Conservation (phyloP, 1,140 invertebrate species). For the Lysiphlebus fabarum region DNA sequence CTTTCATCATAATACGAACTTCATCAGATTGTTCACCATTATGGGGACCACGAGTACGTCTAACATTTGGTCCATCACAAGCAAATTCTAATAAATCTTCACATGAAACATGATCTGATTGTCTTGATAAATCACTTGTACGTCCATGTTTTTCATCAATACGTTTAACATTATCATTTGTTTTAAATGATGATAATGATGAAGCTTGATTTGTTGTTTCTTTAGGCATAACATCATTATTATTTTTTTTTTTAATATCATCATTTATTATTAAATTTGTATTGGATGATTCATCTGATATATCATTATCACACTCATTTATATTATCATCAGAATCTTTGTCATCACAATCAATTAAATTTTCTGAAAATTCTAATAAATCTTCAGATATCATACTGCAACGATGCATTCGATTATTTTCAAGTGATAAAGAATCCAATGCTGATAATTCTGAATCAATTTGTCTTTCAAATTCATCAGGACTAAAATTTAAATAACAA, state of each 20-base stretch:
- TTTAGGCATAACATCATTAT: not conserved
- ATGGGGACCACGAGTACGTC: conserved; percentile 65
- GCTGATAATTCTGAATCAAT: conserved; percentile 66
- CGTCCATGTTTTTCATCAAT: conserved; percentile 23
- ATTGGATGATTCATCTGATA: not conserved
- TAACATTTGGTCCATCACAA: conserved; percentile 71
- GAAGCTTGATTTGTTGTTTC: not conserved
- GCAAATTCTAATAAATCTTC: conserved; percentile 90
- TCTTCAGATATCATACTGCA: conserved; percentile 43
- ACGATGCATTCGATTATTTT: conserved; percentile 39
- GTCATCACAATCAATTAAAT: conserved; percentile 35
- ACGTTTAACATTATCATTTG: not conserved
- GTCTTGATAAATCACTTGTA: conserved; percentile 42
- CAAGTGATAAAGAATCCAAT: conserved; percentile 57
- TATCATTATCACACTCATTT: not conserved
- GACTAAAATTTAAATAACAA: conserved; percentile 39
- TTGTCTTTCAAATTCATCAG: conserved; percentile 58
- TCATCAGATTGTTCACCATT: conserved; percentile 83
- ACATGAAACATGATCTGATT: conserved; percentile 80
- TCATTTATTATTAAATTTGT: not conserved
- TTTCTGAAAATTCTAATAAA: conserved; percentile 46
- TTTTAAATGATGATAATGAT: conserved; percentile 4
- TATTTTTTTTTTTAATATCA: not conserved
- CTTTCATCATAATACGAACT: conserved; percentile 87
- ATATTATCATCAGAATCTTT: not conserved